Evolutionary conservation across 2,797 vertebrate species (phyloP), one percentile per base, ranked within the genome.

Genomic region (Chaunax sp.): DNA sequence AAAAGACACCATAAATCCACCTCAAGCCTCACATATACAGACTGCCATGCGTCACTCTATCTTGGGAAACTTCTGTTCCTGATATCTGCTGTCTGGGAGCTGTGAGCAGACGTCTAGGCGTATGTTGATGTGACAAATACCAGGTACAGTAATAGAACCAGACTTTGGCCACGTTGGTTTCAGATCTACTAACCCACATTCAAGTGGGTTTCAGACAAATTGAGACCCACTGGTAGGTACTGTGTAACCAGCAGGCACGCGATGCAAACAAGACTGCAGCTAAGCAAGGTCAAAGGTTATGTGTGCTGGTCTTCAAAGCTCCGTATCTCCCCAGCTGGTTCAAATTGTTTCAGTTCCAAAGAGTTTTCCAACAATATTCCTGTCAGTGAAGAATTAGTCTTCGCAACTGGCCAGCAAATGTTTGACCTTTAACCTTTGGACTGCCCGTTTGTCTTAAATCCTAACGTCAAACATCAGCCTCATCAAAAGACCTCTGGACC

Each of bases 1-100:
- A 70, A 84, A 75, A 57, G 74, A 79, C 71, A 46, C 67, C 81
- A 75, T 90, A 87, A 92, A 89, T 90, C 86, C 75, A 60, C 49
- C 71, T 47, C 18, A 0, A 55, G 69, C 64, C 62, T 33, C 46
- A 62, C 66, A 61, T 59, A 50, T 41, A 49, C 33, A 47, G 52
- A 69, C 69, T 18, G 19, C 61, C 53, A 44, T n/a, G 43, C 76
- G 57, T 51, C 64, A 9, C 11, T 67, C 68, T 77, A 65, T 80
- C 71, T 86, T 79, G 63, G 76, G 83, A 80, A 85, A 69, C 62
- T 37, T 55, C 55, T 69, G 69, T 56, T 68, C 33, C 16, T 19
- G 75, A 75, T 79, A 73, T 71, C 54, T 12, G 40, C 54, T 7
- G 74, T 72, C 74, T 83, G 82, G 83, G 69, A 83, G 54, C 45